A percentile compares a stretch with the other conserved stretches of the same genome.
These are phyloP conservation scores for Karalla daura DNA, from an alignment of 2,797 vertebrate species.

Conservation along the genomic window DNA sequence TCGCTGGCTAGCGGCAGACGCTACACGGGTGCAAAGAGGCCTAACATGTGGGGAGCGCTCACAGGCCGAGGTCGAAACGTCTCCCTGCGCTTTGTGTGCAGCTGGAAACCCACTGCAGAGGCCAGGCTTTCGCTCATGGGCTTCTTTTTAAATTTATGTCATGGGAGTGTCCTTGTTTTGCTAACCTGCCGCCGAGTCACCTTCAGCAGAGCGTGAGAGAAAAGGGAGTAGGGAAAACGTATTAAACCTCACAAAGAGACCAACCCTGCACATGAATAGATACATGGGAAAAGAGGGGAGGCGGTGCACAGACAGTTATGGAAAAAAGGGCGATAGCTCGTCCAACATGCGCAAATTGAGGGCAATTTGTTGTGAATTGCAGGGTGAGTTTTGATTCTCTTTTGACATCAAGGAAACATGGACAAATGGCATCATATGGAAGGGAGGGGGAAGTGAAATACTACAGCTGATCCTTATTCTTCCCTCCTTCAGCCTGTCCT, in stretches of 20 bases:
- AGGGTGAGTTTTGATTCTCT: slow-evolving; percentile 53
- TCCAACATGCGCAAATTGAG: slow-evolving; percentile 65
- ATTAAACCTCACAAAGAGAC: slow-evolving; percentile 34
- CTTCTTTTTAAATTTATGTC: slow-evolving; percentile 55
- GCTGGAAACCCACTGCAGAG: slow-evolving; percentile 17
- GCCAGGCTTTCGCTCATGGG: slow-evolving; percentile 17
- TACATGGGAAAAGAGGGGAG: slow-evolving; percentile 3
- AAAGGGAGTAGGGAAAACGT: slow-evolving; percentile 7
- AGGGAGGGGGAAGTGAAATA: neutral
- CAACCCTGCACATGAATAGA: slow-evolving; percentile 41
- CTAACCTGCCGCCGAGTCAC: slow-evolving; percentile 25
- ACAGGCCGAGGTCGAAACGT: slow-evolving; percentile 51
- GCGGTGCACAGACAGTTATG: slow-evolving; percentile 9
- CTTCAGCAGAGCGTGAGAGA: slow-evolving; percentile 10
- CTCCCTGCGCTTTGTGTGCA: slow-evolving; percentile 18
- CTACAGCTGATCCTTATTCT: slow-evolving; percentile 20
- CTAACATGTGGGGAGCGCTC: slow-evolving; percentile 14
- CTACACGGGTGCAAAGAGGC: slow-evolving; percentile 73
- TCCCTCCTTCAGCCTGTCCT: neutral
- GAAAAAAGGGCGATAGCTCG: slow-evolving; percentile 35
- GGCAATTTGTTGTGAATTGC: slow-evolving; percentile 48
- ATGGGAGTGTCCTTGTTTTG: slow-evolving; percentile 24
- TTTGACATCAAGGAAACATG: slow-evolving; percentile 37
- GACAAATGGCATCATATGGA: slow-evolving; percentile 12
- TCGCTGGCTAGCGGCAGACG: slow-evolving; percentile 25